Evolutionary conservation across 2,888 invertebrate genomes (phyloP).

Genomic region (Druceiella hillmani): DNA sequence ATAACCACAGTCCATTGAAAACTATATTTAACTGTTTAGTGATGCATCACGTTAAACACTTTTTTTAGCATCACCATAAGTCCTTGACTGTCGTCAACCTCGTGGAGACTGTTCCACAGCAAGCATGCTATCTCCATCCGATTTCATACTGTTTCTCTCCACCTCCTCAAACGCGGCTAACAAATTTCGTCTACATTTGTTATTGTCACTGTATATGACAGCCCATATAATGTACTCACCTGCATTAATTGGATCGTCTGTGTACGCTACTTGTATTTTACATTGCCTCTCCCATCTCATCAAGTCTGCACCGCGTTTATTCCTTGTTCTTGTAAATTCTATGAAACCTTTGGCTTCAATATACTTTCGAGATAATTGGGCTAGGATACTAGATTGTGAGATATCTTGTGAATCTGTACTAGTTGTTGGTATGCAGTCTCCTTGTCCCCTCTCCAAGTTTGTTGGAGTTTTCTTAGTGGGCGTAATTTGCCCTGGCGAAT

Average conservation of each 20-base stretch:
- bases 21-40: too few relatives aligned
- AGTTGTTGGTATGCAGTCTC: constrained; percentile 45
- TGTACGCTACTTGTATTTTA: constrained; percentile 58
- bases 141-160: too few relatives aligned
- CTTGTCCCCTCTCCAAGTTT: constrained; percentile 41
- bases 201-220: constrained; percentile 56
- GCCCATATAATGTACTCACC: constrained; percentile 56
- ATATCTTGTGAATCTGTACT: constrained; percentile 37
- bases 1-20: too few relatives aligned
- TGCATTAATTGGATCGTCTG: constrained; percentile 44
- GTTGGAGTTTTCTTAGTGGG: too few relatives aligned
- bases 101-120: too few relatives aligned
- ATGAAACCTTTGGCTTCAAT: constrained; percentile 47
- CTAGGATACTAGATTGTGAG: constrained; percentile 29
- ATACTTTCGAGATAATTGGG: constrained; percentile 40
- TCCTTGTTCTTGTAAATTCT: constrained; percentile 40
- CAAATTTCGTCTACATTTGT: constrained; percentile 54
- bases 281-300: constrained; percentile 59
- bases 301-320: constrained; percentile 34
- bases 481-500: too few relatives aligned
- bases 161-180: constrained; percentile 48
- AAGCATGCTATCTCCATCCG: too few relatives aligned
- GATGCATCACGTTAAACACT: too few relatives aligned
- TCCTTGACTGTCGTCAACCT: too few relatives aligned
- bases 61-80: too few relatives aligned